Conservation (phyloP, 1,140 invertebrate species). For the Bombus difficillimus region DNA sequence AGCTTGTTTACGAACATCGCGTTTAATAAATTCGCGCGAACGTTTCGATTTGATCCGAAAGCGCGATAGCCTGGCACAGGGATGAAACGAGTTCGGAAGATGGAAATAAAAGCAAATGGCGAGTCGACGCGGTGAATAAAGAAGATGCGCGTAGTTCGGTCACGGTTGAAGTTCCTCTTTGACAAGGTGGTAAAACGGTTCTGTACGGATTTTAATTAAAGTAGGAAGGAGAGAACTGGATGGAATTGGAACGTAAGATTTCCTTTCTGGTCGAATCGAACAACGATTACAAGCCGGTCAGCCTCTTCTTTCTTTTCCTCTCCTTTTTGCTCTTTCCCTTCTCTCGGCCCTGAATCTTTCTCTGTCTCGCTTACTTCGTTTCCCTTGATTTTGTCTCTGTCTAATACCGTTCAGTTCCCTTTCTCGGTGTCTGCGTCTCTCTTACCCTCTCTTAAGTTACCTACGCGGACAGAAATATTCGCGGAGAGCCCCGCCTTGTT, state of each 20-base stretch:
- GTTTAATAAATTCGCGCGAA: constrained; percentile 19
- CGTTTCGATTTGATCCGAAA: not conserved
- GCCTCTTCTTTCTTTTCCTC: constrained; percentile 29
- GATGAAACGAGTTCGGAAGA: not conserved
- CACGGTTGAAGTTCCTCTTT: constrained; percentile 27
- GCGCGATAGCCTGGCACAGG: no score
- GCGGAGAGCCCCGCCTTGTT: constrained; percentile 67
- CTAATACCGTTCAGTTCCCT: not conserved
- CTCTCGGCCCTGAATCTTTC: constrained; percentile 19
- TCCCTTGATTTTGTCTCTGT: not conserved
- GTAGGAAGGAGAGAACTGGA: constrained; percentile 42
- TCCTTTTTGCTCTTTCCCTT: constrained; percentile 1
- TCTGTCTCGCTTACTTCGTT: not conserved
- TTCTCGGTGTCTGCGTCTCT: constrained; percentile 19
- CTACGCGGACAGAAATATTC: constrained; percentile 69
- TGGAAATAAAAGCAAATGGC: constrained; percentile 26
- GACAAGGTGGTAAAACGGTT: constrained; percentile 36
- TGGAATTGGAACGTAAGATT: constrained; percentile 64
- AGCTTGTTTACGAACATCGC: constrained; percentile 5
- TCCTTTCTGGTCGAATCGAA: constrained; percentile 64
- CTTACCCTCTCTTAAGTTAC: constrained; percentile 56
- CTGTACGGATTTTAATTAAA: constrained; percentile 72
- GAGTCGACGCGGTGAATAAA: constrained; percentile 15
- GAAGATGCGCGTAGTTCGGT: not conserved
- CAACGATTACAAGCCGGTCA: constrained; percentile 52